Base-by-base conservation (phyloP, 2,797 vertebrate genomes). In the Taeniopygia guttata region DNA sequence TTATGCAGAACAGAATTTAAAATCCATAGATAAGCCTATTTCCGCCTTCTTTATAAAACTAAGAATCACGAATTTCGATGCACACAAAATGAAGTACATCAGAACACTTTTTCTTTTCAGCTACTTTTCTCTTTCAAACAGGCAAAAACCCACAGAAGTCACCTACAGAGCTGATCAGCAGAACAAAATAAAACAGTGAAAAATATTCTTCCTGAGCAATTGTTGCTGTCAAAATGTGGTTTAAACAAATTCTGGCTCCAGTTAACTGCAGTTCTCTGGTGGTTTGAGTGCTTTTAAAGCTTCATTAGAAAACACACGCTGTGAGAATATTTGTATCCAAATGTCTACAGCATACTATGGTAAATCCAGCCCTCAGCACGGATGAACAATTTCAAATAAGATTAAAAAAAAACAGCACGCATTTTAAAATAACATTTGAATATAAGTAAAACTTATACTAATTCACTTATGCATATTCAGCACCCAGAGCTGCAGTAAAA, bases 221-320 rank as follows among this genome's bases (percentile, higher is more conserved):
- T 87, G 18, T 43, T 90, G 86, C 86, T 92, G 84, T 95, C 93
- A 92, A 94, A 96, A 87, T 3, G 19, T 60, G 34, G 74, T 84
- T 94, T 94, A 90, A 96, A 90, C 63, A 80, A 92, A 92, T 77
- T 74, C 94, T 77, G 56, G 81, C 54, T 93, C 27, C 81, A 74
- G 88, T 82, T 92, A 93, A 90, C 90, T 69, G 77, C 74, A 82
- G 81, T 70, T 67, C 84, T 94, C 95, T 91, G 42, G 94, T 84
- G 94, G 88, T 83, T 86, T 95, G 63, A 87, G 81, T 7, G 62
- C 85, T 95, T 93, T 95, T 79, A 95, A 95, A 94, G 81, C 88
- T 95, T 94, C 88, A 87, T 87, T 91, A 93, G 67, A 40, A 95
- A 90, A 63, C 45, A 93, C 55, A 69, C 59, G 43, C 23, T 67